Evolutionary conservation across 1,140 invertebrate genomes (phyloP).

Genomic region (Matsumurasca onukii): DNA sequence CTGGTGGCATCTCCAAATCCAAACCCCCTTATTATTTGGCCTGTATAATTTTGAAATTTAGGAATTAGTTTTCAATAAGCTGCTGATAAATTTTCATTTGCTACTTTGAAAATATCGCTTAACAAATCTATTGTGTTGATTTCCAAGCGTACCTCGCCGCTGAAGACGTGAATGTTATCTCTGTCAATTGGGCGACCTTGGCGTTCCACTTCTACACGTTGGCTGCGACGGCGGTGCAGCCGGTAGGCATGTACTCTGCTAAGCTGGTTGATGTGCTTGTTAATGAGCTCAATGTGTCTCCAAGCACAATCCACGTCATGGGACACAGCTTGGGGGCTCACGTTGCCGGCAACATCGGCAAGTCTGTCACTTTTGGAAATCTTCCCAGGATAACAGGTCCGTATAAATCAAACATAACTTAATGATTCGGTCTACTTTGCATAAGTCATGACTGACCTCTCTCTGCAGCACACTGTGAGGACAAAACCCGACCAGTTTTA

Average conservation of each 20-base stretch:
- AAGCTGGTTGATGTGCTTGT: slow-evolving; percentile 60
- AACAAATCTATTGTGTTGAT: too few species aligned
- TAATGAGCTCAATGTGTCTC: slow-evolving; percentile 44
- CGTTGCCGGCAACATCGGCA: slow-evolving; percentile 59
- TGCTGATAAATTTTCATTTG: too few species aligned
- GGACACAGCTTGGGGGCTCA: slow-evolving; percentile 73
- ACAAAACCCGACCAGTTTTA: too few species aligned
- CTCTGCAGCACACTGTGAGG: too few species aligned
- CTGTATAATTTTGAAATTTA: too few species aligned
- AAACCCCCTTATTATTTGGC: too few species aligned
- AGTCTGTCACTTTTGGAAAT: slow-evolving; percentile 1
- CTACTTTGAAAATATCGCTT: too few species aligned
- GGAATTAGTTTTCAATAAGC: too few species aligned
- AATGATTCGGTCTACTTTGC: too few species aligned
- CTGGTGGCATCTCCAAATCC: too few species aligned
- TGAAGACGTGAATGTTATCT: slow-evolving; percentile 55
- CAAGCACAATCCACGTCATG: slow-evolving; percentile 58
- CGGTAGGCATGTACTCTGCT: slow-evolving; percentile 61
- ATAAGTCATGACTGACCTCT: too few species aligned
- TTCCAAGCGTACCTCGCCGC: slow-evolving; percentile 45
- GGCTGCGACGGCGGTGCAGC: slow-evolving; percentile 55
- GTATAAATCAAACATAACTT: too few species aligned
- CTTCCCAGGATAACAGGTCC: slow-evolving; percentile 31
- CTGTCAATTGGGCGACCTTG: slow-evolving; percentile 55
- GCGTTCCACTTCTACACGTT: slow-evolving; percentile 48